Percentiles rank a stretch among this genome's conserved stretches.
These are phyloP conservation scores for Holotrichia oblita DNA, from an alignment of 1,140 invertebrate species.

Conservation along the genomic window DNA sequence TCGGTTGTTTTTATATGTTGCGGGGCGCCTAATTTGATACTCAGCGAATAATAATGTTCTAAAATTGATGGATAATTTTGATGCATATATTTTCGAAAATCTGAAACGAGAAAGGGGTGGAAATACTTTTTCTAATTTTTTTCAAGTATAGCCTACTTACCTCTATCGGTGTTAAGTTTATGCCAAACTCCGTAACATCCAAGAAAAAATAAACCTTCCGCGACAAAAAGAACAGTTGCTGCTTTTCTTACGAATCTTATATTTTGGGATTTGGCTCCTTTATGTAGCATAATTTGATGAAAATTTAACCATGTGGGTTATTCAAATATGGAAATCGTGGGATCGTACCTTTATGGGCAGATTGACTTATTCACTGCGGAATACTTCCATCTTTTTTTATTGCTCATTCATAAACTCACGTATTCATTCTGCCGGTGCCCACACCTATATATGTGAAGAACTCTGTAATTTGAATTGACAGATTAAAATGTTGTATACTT, in stretches of 20 bases:
- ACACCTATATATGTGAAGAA: neutral
- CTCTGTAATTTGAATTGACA: neutral
- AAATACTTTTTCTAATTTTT: conserved; percentile 43
- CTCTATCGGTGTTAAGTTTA: conserved; percentile 70
- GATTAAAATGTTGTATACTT: no score
- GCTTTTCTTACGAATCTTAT: conserved; percentile 64
- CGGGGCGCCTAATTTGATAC: conserved; percentile 64
- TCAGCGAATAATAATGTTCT: conserved; percentile 69
- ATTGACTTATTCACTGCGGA: neutral
- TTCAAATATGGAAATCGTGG: neutral
- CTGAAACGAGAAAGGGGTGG: conserved; percentile 59
- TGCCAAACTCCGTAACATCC: conserved; percentile 68
- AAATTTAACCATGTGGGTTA: conserved; percentile 12
- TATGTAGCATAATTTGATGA: conserved; percentile 64
- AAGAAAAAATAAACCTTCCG: conserved; percentile 66
- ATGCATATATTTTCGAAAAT: conserved; percentile 68
- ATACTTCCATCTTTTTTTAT: conserved; percentile 4
- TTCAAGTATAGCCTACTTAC: conserved; percentile 57
- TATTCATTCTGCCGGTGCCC: neutral
- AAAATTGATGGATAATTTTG: conserved; percentile 69
- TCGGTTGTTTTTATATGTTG: conserved; percentile 65
- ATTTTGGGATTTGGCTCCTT: conserved; percentile 65
- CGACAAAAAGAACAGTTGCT: conserved; percentile 63
- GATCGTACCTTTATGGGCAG: no score
- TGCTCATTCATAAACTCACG: neutral